Percentiles rank a stretch among this genome's conserved stretches.
These are phyloP conservation scores for Neolamprologus fasciatus DNA, from an alignment of 2,113 vertebrate species.

Conservation along the genomic window DNA sequence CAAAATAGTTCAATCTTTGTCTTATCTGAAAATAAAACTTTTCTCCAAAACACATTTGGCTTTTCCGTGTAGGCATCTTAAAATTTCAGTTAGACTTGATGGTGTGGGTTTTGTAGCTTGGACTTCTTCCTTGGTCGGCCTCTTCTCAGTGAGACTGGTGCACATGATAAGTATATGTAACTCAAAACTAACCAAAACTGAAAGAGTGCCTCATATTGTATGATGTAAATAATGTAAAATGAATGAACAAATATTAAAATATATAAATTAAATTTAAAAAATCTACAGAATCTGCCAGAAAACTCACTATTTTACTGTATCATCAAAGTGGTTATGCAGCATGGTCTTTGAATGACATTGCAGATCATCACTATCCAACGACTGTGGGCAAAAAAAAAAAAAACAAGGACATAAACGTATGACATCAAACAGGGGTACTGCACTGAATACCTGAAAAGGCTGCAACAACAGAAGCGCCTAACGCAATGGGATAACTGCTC, in stretches of 20 bases:
- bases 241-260: background rate
- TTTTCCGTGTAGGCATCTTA: background rate
- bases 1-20: background rate
- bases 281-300: background rate
- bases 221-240: background rate
- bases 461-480: background rate
- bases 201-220: background rate
- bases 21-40: background rate
- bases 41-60: background rate
- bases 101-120: background rate
- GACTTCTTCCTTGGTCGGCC: background rate
- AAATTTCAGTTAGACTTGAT: background rate
- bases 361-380: background rate
- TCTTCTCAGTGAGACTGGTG: background rate
- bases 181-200: background rate
- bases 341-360: background rate
- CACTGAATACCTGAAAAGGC: background rate
- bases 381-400: background rate
- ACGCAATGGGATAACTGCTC: background rate
- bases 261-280: background rate
- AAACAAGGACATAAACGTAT: conserved; percentile 1
- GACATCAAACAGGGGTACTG: background rate
- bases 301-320: background rate
- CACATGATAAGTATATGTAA: background rate
- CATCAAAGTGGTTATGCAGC: background rate